These are phyloP conservation scores for Hypotaenidia okinawae DNA, from an alignment of 2,797 vertebrate species.

Conservation along the genomic window DNA sequence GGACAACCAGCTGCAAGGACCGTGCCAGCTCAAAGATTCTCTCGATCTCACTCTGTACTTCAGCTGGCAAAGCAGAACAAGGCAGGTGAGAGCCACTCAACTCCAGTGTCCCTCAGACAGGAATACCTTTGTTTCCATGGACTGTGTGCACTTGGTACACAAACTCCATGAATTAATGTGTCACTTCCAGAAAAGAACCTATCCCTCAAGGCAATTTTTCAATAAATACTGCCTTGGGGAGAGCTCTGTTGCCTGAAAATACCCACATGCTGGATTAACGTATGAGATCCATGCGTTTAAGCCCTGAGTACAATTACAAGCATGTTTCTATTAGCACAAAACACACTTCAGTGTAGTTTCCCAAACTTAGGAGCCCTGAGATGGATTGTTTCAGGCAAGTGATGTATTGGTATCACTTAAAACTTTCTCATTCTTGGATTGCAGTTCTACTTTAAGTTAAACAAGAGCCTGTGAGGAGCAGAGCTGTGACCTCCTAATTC, in stretches of 20 bases:
- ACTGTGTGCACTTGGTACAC: too few relatives aligned
- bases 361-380: not conserved
- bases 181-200: not conserved
- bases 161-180: not conserved
- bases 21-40: slow-evolving; percentile 97
- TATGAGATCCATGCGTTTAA: not conserved
- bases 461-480: not conserved
- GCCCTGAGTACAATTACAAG: not conserved
- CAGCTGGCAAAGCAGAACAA: slow-evolving; percentile 78
- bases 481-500: not conserved
- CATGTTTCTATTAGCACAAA: not conserved
- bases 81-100: not conserved
- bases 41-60: slow-evolving; percentile 98
- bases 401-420: not conserved
- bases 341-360: not conserved
- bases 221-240: not conserved
- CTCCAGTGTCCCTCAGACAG: not conserved
- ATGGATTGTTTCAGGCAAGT: not conserved
- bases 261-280: fast-evolving
- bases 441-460: not conserved
- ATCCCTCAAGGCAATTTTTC: not conserved
- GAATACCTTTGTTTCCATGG: not conserved
- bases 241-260: not conserved
- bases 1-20: slow-evolving; percentile 94
- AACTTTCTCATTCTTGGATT: not conserved